Evolutionary conservation across 2,797 vertebrate genomes (phyloP), one percentile per base, ranked within the genome.

Genomic region (Danio choprae): DNA sequence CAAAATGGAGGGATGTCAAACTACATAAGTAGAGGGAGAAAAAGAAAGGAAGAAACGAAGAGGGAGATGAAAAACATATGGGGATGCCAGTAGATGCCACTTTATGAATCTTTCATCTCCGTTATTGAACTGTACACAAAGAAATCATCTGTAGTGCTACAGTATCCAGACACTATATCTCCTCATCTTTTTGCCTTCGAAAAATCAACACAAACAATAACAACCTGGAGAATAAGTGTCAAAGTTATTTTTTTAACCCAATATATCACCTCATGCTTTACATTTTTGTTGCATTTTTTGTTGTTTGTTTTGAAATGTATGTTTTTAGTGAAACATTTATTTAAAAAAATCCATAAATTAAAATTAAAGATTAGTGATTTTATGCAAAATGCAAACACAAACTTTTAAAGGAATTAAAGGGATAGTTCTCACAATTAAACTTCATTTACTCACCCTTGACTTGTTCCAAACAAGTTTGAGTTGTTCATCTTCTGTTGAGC

Each of bases 91-190:
- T 51, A 68, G 62, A 68, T 65, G 73, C 36, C 60, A 81, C 36
- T 70, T 81, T 78, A 84, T 84, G 65, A 80, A 81, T 86, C 60
- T 82, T 86, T 84, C 74, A 81, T 84, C 62, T 50, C 51, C 13
- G 58, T 65, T 82, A 83, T 83, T 84, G 85, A 86, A 70, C 80
- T 74, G 29, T 56, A 83, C 81, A 62, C 81, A 83, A 51, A 68
- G 6, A 75, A 69, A 74, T 74, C 81, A 73, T 72, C 22, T 38
- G 75, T 74, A 48, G 55, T 9, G 44, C 7, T 29, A 29, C 29
- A 8, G 53, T 12, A 73, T 46, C 41, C 20, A 79, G 77, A 70
- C 22, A 44, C 22, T 46, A 46, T 59, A 62, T 16, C 4, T 43
- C 56, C 41, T 53, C 18, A 50, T 59, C 29, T 50, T 40, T 15